A percentile compares a stretch with the other conserved stretches of the same genome.
phyloP scores from a whole-genome alignment of 2,113 vertebrate species.

The Tor tambroides region DNA sequence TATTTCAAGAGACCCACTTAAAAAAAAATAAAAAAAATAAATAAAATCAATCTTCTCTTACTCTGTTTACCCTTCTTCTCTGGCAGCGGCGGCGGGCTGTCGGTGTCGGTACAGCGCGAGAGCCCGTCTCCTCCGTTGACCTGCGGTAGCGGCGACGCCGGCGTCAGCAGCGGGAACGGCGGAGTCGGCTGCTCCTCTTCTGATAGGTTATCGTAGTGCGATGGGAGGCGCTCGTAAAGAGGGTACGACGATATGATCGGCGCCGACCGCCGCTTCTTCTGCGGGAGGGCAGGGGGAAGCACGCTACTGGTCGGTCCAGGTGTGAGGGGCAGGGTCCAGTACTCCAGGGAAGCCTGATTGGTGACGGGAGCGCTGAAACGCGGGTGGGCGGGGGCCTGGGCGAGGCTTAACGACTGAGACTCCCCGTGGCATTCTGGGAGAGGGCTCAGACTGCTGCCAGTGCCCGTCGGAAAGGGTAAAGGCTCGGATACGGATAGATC shows the following conservation, averaged over 20 bases:
- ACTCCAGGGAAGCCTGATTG: slow-evolving; percentile 66
- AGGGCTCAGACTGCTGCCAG: slow-evolving; percentile 82
- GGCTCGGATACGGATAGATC: slow-evolving; percentile 90
- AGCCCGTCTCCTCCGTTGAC: slow-evolving; percentile 80
- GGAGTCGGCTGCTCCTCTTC: slow-evolving; percentile 84
- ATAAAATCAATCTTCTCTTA: slow-evolving; percentile 65
- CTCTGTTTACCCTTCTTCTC: slow-evolving; percentile 97
- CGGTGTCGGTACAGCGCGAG: slow-evolving; percentile 76
- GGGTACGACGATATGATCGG: slow-evolving; percentile 73
- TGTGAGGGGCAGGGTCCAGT: slow-evolving; percentile 66
- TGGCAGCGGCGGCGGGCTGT: slow-evolving; percentile 92
- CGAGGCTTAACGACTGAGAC: slow-evolving; percentile 84
- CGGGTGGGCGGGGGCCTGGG: slow-evolving; percentile 71
- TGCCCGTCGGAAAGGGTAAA: slow-evolving; percentile 76
- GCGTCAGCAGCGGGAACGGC: slow-evolving; percentile 81
- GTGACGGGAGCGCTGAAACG: slow-evolving; percentile 78
- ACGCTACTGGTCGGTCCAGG: slow-evolving; percentile 71
- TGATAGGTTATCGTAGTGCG: slow-evolving; percentile 92
- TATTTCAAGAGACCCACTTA: not conserved
- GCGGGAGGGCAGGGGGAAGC: slow-evolving; percentile 88
- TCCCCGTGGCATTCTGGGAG: slow-evolving; percentile 89
- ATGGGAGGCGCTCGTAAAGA: slow-evolving; percentile 87
- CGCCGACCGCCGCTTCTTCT: slow-evolving; percentile 92
- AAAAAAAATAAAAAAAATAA: too few species aligned
- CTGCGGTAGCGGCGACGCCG: slow-evolving; percentile 84